Base-by-base conservation (phyloP, 2,797 vertebrate genomes). In the Propithecus perrieri region DNA sequence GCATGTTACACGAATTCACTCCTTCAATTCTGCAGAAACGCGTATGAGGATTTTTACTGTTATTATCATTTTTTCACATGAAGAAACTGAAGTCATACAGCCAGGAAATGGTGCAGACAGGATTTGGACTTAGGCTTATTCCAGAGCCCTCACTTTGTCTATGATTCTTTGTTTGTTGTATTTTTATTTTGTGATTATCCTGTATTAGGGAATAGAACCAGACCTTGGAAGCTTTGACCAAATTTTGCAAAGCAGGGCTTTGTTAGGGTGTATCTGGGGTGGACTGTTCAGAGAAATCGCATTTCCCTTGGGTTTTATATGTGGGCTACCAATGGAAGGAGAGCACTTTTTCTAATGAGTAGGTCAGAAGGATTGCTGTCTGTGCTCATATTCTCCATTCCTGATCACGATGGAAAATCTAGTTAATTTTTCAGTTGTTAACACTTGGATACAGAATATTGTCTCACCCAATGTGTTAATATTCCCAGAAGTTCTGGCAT, bases 401-500 rank as follows among this genome's bases (percentile, higher is more conserved):
- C 18, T 85, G 28, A 78, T 53, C 24, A 38, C 6, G 6, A 61
- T 85, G 22, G 11, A 63, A 94, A 94, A 43, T 85, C n/a, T 46
- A 75, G 33, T 35, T 67, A 22, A 33, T 14, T 87, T 95, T 87
- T 76, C 33, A 89, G 4, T 79, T 61, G 10, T 89, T 94, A 75
- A 87, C 30, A 79, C 38, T 75, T 81, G 24, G 9, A 83, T 41
- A 41, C 24, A 86, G 46, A 69, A 7, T 53, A 75, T 30, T 76
- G 35, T 95, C 26, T 92, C 38, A n/a, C 14, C 12, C 17, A 67
- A 50, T 41, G 38, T 80, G 17, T 95, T 90, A 87, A 78, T 53
- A 81, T 67, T 96, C n/a, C 30, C 24, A 96, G 79, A 97, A 95
- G 24, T 85, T 55, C 41, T 86, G 61, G 30, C 20, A 81, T 92